phyloP scores from a whole-genome alignment of 2,888 invertebrate genomes.

The Diplolepis rosae region DNA sequence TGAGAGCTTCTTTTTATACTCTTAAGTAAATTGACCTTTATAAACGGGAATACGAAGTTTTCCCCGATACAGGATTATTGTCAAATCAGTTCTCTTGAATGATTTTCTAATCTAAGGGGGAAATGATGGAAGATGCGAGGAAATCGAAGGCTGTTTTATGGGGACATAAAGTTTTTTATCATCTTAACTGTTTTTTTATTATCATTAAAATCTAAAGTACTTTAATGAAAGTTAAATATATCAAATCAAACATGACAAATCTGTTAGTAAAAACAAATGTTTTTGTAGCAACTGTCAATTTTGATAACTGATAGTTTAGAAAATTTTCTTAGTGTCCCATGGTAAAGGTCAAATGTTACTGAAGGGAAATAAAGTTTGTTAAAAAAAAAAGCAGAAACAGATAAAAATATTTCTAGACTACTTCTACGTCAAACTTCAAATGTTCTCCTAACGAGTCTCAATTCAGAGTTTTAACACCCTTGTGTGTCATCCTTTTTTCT shows the following conservation, averaged over 20 bases:
- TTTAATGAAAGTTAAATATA: neutral
- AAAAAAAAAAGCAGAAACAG: conserved; percentile 26
- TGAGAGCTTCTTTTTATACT: neutral
- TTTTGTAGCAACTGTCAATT: neutral
- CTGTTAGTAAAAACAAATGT: neutral
- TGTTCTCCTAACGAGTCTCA: conserved; percentile 64
- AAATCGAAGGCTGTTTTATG: neutral
- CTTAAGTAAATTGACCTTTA: neutral
- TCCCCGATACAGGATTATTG: neutral
- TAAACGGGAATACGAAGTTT: neutral
- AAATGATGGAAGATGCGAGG: conserved; percentile 18
- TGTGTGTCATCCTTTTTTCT: conserved; percentile 33
- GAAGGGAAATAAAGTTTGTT: neutral
- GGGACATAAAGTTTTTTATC: neutral
- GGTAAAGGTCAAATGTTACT: neutral
- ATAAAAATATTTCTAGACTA: conserved; percentile 47
- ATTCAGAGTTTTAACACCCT: conserved; percentile 46
- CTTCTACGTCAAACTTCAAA: no score
- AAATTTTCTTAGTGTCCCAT: neutral
- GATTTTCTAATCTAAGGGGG: conserved; percentile 17
- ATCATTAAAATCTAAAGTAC: neutral
- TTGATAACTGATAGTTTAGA: neutral
- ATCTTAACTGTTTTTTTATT: neutral
- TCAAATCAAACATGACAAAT: neutral
- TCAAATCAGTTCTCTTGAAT: conserved; percentile 6